These are phyloP conservation scores for Megalops cyprinoides DNA, from an alignment of 2,797 vertebrate species.

Conservation along the genomic window DNA sequence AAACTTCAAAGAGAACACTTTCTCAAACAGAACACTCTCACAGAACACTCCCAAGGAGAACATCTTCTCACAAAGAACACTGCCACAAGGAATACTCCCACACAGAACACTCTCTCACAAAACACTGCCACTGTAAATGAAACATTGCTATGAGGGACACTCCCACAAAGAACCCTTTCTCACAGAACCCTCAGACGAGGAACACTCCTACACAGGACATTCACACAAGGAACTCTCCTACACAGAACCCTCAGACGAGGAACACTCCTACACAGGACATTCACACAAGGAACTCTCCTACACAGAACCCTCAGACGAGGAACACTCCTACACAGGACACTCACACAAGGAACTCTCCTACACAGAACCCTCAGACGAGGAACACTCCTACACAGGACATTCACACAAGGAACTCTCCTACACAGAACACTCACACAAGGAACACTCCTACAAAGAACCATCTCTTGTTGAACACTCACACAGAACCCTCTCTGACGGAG, in stretches of 20 bases:
- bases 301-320: not conserved
- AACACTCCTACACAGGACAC: too few species aligned
- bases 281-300: not conserved
- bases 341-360: constrained; percentile 3
- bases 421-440: not conserved
- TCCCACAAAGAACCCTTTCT: constrained; percentile 10
- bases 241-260: not conserved
- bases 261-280: not conserved
- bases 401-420: not conserved
- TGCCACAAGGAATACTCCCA: not conserved
- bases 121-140: not conserved
- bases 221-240: not conserved
- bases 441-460: not conserved
- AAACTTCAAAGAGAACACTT: too few species aligned
- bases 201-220: not conserved
- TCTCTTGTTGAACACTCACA: not conserved
- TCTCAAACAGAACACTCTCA: not conserved
- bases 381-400: not conserved
- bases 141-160: too few species aligned
- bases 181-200: too few species aligned
- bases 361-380: too few species aligned
- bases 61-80: not conserved
- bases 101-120: not conserved
- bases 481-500: not conserved
- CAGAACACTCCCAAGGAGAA: not conserved